Evolutionary conservation across 2,888 invertebrate genomes (phyloP).

Genomic region (Isotomurus palustris): DNA sequence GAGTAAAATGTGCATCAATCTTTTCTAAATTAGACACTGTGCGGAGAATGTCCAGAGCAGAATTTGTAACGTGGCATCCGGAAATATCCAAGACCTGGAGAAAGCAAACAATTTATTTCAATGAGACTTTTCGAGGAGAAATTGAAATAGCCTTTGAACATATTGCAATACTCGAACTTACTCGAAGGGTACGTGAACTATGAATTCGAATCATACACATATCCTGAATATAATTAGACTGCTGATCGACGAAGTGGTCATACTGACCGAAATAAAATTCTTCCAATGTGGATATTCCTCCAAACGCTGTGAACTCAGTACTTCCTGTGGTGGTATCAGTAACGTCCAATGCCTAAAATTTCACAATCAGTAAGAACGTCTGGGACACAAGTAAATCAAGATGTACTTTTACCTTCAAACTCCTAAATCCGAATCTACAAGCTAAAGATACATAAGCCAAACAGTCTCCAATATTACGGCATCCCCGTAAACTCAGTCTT

Average conservation of each 20-base stretch:
- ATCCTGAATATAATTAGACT: conserved; percentile 33
- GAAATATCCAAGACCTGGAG: conserved; percentile 36
- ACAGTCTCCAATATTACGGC: conserved; percentile 42
- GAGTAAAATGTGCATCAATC: conserved; percentile 40
- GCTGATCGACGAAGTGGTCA: conserved; percentile 26
- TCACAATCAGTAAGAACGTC: background rate
- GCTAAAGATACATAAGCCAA: conserved; percentile 42
- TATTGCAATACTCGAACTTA: conserved; percentile 8
- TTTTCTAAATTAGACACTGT: conserved; percentile 24
- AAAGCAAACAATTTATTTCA: background rate
- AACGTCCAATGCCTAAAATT: conserved; percentile 38
- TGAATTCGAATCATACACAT: conserved; percentile 28
- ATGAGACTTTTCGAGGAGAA: too few species aligned
- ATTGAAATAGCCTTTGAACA: too few species aligned
- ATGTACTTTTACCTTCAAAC: conserved; percentile 29
- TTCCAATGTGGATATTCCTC: conserved; percentile 33
- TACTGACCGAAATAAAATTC: conserved; percentile 45
- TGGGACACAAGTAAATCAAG: too few species aligned
- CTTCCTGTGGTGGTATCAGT: conserved; percentile 42
- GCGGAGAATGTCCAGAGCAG: conserved; percentile 24
- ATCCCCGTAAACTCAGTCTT: conserved; percentile 35
- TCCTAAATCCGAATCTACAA: conserved; percentile 42
- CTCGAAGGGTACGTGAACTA: conserved; percentile 23
- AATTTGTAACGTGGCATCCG: conserved; percentile 38
- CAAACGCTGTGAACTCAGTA: conserved; percentile 38